Conservation (phyloP, 2,888 invertebrate genomes). For the Coleophora flavipennella region DNA sequence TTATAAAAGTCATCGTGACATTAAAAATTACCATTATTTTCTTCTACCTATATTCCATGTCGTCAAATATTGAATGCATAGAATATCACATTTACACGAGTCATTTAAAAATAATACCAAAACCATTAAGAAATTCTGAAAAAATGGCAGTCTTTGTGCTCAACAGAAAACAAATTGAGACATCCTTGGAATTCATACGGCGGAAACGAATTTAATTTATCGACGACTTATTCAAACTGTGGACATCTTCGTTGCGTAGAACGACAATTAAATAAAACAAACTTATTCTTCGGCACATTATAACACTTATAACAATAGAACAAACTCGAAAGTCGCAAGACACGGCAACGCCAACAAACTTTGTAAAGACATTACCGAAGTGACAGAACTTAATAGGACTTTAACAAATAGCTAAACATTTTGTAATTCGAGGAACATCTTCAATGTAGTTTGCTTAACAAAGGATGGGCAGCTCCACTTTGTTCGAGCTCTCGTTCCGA, state of each 20-base stretch:
- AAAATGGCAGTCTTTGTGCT: conserved; percentile 36
- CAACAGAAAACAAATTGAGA: conserved; percentile 65
- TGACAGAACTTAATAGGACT: conserved; percentile 68
- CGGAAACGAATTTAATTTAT: conserved; percentile 72
- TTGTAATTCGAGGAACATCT: conserved; percentile 65
- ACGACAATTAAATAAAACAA: conserved; percentile 54
- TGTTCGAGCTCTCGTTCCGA: conserved; percentile 43
- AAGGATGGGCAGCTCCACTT: conserved; percentile 46
- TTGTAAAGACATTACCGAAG: conserved; percentile 42
- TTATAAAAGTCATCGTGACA: too few species aligned
- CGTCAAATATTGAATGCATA: too few species aligned
- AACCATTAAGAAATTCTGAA: conserved; percentile 31
- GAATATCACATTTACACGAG: conserved; percentile 17
- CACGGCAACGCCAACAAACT: conserved; percentile 10
- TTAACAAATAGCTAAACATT: conserved; percentile 72
- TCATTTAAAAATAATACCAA: conserved; percentile 41
- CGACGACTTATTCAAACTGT: conserved; percentile 58
- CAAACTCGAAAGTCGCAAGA: conserved; percentile 23
- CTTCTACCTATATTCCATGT: too few species aligned
- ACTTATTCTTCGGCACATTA: conserved; percentile 10
- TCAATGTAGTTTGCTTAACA: conserved; percentile 63
- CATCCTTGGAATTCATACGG: conserved; percentile 59
- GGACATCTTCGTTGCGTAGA: conserved; percentile 51
- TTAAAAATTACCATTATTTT: too few species aligned
- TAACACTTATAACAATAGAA: conserved; percentile 14